Evolutionary conservation across 2,888 invertebrate species (phyloP).

Genomic region (Clitarchus hookeri): DNA sequence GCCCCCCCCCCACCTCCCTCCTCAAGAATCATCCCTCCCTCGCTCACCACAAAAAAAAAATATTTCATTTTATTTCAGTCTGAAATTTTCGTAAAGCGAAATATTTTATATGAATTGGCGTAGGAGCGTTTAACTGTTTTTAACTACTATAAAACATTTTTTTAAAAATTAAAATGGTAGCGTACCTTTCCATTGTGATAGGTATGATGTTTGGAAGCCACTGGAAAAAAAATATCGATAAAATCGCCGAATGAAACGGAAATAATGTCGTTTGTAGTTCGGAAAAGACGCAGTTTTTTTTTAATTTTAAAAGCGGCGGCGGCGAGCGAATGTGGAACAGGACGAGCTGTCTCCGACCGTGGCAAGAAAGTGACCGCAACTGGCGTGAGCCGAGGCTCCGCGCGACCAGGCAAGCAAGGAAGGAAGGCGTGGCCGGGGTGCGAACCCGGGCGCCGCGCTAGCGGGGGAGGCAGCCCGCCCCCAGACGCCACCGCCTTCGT

Average conservation of each 20-base stretch:
- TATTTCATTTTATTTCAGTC: not conserved
- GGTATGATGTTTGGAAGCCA: not conserved
- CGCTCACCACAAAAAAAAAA: no score
- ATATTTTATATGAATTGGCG: no score
- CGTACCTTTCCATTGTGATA: not conserved
- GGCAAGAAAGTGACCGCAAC: conserved; percentile 10
- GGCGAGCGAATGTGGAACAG: not conserved
- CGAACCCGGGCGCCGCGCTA: not conserved
- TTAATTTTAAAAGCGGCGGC: no score
- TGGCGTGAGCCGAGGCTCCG: not conserved
- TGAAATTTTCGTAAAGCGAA: not conserved
- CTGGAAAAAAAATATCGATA: not conserved
- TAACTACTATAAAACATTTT: not conserved
- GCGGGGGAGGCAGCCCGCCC: not conserved
- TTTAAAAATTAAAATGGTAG: not conserved
- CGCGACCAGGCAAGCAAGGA: no score
- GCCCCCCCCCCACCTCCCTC: no score
- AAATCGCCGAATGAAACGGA: not conserved
- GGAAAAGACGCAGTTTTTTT: no score
- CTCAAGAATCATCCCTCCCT: no score
- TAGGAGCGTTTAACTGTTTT: not conserved
- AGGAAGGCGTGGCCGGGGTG: not conserved
- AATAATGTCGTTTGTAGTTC: not conserved
- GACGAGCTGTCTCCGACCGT: not conserved
- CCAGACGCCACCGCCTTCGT: not conserved